phyloP scores from a whole-genome alignment of 2,888 invertebrate species.

The Lobophora halterata region DNA sequence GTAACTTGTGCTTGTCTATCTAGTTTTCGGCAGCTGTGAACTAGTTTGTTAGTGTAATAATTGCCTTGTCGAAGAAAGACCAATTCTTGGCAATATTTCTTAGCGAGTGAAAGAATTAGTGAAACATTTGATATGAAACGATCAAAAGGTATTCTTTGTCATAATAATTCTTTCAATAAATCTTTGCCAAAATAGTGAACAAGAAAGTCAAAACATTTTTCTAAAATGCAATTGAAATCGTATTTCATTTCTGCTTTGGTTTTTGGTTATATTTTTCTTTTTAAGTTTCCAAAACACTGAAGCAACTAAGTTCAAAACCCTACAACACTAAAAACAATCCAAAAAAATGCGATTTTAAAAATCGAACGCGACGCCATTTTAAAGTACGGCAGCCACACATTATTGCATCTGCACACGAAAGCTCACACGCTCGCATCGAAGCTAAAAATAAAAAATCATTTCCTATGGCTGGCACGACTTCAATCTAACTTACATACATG shows the following conservation, averaged over 20 bases:
- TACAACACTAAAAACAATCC: constrained; percentile 24
- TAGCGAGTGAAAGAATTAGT: constrained; percentile 8
- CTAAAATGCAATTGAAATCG: no score
- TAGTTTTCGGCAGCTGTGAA: constrained; percentile 38
- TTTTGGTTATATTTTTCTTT: no score
- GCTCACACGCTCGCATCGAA: constrained; percentile 44
- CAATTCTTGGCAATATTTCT: constrained; percentile 17
- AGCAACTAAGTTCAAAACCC: constrained; percentile 8
- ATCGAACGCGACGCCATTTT: constrained; percentile 60
- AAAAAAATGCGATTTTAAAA: constrained; percentile 50
- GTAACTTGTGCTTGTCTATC: constrained; percentile 18
- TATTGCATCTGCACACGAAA: constrained; percentile 62
- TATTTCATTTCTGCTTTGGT: no score
- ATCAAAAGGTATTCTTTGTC: constrained; percentile 23
- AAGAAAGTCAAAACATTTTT: no score
- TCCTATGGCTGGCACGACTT: constrained; percentile 58
- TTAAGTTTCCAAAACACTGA: no score
- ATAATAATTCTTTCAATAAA: no score
- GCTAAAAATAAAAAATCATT: constrained; percentile 75
- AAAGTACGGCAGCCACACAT: constrained; percentile 59
- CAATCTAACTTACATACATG: constrained; percentile 50
- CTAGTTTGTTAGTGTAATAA: constrained; percentile 42
- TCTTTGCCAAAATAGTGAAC: no score
- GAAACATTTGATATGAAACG: constrained; percentile 17
- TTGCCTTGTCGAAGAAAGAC: constrained; percentile 35